These are phyloP conservation scores for Phoxinus phoxinus DNA, from an alignment of 2,113 vertebrate genomes.

Conservation along the genomic window DNA sequence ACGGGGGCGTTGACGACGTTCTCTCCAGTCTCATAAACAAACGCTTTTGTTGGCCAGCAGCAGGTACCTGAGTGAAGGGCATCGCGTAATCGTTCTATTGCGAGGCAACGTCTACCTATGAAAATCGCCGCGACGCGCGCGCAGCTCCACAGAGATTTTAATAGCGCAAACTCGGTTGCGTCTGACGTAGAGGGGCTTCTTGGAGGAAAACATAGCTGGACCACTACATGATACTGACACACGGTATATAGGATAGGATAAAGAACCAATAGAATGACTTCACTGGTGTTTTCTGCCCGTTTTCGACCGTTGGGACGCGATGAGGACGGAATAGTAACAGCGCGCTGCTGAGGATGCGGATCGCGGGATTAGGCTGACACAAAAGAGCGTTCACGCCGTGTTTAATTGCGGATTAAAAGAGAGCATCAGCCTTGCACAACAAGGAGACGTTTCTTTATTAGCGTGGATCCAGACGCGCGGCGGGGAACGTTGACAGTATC, in stretches of 20 bases:
- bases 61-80: conserved; percentile 9
- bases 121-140: conserved; percentile 8
- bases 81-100: background rate
- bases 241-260: conserved; percentile 61
- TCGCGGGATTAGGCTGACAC: conserved; percentile 62
- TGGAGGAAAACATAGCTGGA: conserved; percentile 59
- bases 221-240: conserved; percentile 8
- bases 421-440: conserved; percentile 60
- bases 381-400: conserved; percentile 72
- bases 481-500: conserved; percentile 56
- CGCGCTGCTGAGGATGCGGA: conserved; percentile 33
- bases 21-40: conserved; percentile 33
- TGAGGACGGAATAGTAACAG: conserved; percentile 16
- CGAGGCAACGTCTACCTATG: conserved; percentile 21
- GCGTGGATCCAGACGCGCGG: conserved; percentile 59
- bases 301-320: conserved; percentile 36
- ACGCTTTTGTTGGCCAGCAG: conserved; percentile 22
- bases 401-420: conserved; percentile 76
- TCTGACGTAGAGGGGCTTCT: conserved; percentile 71
- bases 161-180: conserved; percentile 64
- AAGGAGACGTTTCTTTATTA: conserved; percentile 72
- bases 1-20: conserved; percentile 27
- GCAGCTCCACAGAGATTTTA: conserved; percentile 52
- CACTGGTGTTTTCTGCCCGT: conserved; percentile 19
- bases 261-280: conserved; percentile 58